Evolutionary conservation across 1,140 invertebrate genomes (phyloP), one percentile per base, ranked within the genome.

Genomic region (Temnothorax nylanderi): DNA sequence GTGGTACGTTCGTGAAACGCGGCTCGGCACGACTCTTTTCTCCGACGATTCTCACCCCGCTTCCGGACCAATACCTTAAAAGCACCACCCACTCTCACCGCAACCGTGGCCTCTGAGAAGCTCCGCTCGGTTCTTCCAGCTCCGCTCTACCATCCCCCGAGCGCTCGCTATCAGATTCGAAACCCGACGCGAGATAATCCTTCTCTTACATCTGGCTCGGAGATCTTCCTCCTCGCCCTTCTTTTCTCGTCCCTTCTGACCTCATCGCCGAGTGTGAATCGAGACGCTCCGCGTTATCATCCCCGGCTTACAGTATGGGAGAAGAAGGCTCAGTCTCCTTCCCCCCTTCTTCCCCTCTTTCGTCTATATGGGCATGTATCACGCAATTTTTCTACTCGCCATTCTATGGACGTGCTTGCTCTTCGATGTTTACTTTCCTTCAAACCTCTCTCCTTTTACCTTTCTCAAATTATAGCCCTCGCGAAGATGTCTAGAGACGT

Each of bases 11-110:
- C 84, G 87, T 89, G 88, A 88, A 85, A 86, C 71, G 87, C 37
- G 37, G 44, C 91, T 85, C 86, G 71, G 44, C 64, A 44, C 37
- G 49, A 80, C 56, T 71, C 86, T 77, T 77, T 82, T n/a, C 60
- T 44, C 37, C 49, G 47, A 49, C 62, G 58, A n/a, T 58, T 91
- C 82, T 88, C 85, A 91, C 89, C 67, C 88, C 88, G 82, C 86
- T 64, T 72, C 65, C 88, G 90, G 90, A 90, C 91, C 93, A 94
- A 94, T 93, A 94, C 91, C 93, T 94, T 93, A 92, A 93, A 93
- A 93, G 92, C 92, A 84, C 87, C 78, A 62, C 84, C 71, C 62
- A 51, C 54, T 32, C 76, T 65, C 72, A n/a, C 11, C 80, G 54
- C 80, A 84, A 47, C 80, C 41, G 54, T 60, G n/a, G 80, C 69